Conservation (phyloP, 2,888 invertebrate genomes). For the Clivina fossor region DNA sequence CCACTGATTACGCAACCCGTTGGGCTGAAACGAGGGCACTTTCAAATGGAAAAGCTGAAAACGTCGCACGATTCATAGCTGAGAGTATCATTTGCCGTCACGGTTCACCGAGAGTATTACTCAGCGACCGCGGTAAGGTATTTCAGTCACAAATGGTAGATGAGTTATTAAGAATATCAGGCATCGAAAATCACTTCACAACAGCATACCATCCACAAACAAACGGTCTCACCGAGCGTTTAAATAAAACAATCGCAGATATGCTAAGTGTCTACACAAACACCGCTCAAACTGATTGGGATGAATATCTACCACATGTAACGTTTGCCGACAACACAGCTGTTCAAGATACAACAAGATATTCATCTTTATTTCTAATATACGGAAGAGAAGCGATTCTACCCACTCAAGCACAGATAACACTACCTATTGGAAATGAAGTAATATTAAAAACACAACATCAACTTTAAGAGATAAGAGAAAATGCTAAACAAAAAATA, state of each 20-base stretch:
- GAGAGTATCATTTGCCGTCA: slow-evolving; percentile 28
- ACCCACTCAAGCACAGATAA: slow-evolving; percentile 38
- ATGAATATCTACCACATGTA: slow-evolving; percentile 37
- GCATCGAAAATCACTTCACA: slow-evolving; percentile 26
- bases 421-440: not conserved
- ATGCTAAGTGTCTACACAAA: slow-evolving; percentile 12
- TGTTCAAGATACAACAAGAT: slow-evolving; percentile 38
- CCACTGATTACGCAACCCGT: slow-evolving; percentile 42
- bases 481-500: slow-evolving; percentile 36
- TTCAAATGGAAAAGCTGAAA: slow-evolving; percentile 35
- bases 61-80: slow-evolving; percentile 36
- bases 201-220: slow-evolving; percentile 16
- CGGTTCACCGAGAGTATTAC: slow-evolving; percentile 11
- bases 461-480: slow-evolving; percentile 16
- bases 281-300: slow-evolving; percentile 11
- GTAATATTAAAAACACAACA: slow-evolving; percentile 1
- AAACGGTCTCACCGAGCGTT: slow-evolving; percentile 40
- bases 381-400: slow-evolving; percentile 38
- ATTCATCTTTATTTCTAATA: slow-evolving; percentile 36
- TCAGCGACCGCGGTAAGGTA: slow-evolving; percentile 23
- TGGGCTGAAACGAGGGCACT: slow-evolving; percentile 39
- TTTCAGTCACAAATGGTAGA: slow-evolving; percentile 39
- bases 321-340: slow-evolving; percentile 41
- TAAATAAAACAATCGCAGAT: no score
- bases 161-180: slow-evolving; percentile 39